Percentiles rank a stretch among this genome's conserved stretches.
These are phyloP conservation scores for Montipora sp. DNA, from an alignment of 64 coral and sea anemone species.

Conservation along the genomic window DNA sequence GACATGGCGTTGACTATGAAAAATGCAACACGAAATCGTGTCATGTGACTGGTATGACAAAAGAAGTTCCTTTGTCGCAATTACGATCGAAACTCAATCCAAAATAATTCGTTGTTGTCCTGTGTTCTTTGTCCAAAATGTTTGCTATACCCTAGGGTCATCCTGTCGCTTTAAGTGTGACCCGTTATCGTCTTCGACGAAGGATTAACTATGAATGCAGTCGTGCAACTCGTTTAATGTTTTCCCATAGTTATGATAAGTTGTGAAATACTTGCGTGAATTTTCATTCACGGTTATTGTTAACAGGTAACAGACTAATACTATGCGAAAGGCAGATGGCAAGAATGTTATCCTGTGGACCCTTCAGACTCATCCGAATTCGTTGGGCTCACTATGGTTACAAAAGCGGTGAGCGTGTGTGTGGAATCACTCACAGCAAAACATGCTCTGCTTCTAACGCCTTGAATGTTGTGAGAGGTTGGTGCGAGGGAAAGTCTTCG, in stretches of 20 bases:
- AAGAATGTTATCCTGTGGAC: neutral
- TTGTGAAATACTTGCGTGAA: too few relatives aligned
- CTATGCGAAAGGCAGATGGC: neutral
- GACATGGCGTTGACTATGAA: neutral
- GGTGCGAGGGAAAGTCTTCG: slow-evolving; percentile 4
- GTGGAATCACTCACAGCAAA: neutral
- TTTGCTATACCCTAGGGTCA: too few relatives aligned
- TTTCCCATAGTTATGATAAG: too few relatives aligned
- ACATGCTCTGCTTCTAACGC: slow-evolving; percentile 6
- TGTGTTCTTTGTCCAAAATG: too few relatives aligned
- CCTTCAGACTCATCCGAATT: neutral
- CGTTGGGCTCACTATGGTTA: slow-evolving; percentile 16
- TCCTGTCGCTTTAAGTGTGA: too few relatives aligned
- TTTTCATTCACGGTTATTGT: neutral
- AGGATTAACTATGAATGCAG: too few relatives aligned
- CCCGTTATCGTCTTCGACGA: too few relatives aligned
- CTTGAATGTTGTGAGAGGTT: neutral
- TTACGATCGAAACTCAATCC: too few relatives aligned
- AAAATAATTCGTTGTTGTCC: too few relatives aligned
- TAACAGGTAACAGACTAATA: neutral
- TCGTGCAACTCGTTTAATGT: too few relatives aligned
- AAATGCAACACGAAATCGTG: slow-evolving; percentile 5
- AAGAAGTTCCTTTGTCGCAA: neutral
- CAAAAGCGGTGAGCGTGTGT: neutral
- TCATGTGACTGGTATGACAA: neutral